Evolutionary conservation across 2,888 invertebrate species (phyloP), one percentile per base, ranked within the genome.

Genomic region (Gibbula magus): DNA sequence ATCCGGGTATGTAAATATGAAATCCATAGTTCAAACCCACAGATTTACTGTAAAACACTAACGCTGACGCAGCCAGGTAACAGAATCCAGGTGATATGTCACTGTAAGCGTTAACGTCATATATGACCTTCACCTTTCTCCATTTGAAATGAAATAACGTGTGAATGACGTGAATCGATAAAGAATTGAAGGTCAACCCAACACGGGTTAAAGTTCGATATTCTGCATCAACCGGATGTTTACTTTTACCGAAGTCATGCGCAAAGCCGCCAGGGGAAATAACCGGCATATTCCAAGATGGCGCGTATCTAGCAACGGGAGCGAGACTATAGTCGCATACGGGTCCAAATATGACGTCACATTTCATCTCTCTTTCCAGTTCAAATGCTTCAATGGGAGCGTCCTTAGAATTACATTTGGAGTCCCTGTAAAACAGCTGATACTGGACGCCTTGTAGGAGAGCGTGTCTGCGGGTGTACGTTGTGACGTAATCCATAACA

Each of bases 281-380:
- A 86, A 97, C 96, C 0, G 97, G 97, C 0, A 96, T 96, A 92
- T 97, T 97, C 97, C 97, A 97, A 91, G 96, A 96, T 3, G 97
- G 96, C 0, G 97, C 96, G 75, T 97, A 94, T 80, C 97, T 94
- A 8, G 97, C 97, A 2, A 97, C 97, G 0, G 97, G 97, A 90
- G 97, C n/a, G n/a, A n/a, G n/a, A n/a, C n/a, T n/a, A n/a, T n/a
- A n/a, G n/a, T n/a, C 97, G 77, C 89, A 90, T 18, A 82, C 83
- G 0, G 91, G 91, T 0, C 91, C 91, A 73, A 91, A 83, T 75
- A 89, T 88, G 2, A 88, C 86, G 78, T 87, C 81, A 10, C 86
- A 83, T 2, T 80, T 66, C 10, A 77, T 32, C 1, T 77, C 39
- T 56, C 83, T 79, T 51, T 84, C 83, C 56, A 86, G 84, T 67